Conservation (phyloP, 2,113 vertebrate genomes). For the Chloropsis cyanopogon region DNA sequence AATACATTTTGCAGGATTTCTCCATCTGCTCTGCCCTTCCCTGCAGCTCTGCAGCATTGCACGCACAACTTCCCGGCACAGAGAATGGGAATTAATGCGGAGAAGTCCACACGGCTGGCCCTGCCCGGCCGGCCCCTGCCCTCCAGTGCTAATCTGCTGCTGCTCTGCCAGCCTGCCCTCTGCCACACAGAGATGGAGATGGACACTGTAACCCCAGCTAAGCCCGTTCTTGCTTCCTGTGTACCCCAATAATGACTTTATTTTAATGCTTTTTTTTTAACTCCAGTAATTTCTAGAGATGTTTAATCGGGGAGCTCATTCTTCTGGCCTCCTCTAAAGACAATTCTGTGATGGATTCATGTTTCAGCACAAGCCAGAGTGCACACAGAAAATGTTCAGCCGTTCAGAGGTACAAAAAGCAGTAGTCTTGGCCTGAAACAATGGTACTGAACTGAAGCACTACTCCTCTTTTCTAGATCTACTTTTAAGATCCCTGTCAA, state of each 20-base stretch:
- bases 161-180: neutral
- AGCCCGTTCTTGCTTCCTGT: neutral
- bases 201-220: neutral
- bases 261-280: neutral
- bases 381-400: neutral
- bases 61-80: neutral
- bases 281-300: neutral
- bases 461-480: conserved; percentile 67
- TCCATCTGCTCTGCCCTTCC: neutral
- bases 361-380: neutral
- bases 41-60: neutral
- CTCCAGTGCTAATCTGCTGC: neutral
- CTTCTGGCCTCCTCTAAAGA: neutral
- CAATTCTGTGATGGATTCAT: neutral
- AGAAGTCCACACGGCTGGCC: neutral
- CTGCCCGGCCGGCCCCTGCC: neutral
- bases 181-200: neutral
- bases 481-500: conserved; percentile 81
- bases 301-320: neutral
- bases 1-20: neutral
- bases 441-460: conserved; percentile 56
- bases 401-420: neutral
- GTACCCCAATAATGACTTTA: neutral
- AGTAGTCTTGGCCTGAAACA: conserved; percentile 26
- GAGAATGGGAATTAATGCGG: neutral